These are phyloP conservation scores for Micropoecilia bifurca DNA, from an alignment of 2,797 vertebrate genomes.

Conservation along the genomic window DNA sequence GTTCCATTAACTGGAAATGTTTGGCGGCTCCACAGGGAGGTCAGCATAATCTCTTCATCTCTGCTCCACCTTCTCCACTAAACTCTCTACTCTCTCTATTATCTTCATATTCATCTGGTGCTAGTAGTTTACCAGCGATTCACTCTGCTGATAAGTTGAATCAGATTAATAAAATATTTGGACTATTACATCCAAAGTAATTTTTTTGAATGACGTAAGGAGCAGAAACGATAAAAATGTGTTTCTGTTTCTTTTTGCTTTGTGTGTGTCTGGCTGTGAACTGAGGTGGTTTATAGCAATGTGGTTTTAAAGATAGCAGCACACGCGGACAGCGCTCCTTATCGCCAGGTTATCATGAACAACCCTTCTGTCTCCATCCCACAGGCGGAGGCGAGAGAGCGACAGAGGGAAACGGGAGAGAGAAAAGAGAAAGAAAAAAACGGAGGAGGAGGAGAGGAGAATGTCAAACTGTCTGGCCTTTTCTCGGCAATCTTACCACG, in stretches of 20 bases:
- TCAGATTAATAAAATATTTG: neutral
- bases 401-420: conserved; percentile 17
- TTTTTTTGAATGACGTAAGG: neutral
- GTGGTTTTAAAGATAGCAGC: conserved; percentile 52
- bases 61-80: neutral
- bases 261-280: conserved; percentile 28
- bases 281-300: conserved; percentile 21
- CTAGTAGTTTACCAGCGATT: neutral
- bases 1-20: neutral
- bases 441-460: conserved; percentile 39
- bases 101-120: neutral
- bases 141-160: neutral
- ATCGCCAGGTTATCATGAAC: conserved; percentile 62
- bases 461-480: conserved; percentile 75
- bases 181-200: neutral
- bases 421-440: neutral
- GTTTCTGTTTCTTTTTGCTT: conserved; percentile 26
- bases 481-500: conserved; percentile 58
- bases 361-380: conserved; percentile 44
- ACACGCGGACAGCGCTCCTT: conserved; percentile 41
- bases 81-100: neutral
- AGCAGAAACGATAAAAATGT: neutral
- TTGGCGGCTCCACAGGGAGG: neutral
- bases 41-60: neutral
- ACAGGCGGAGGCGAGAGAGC: conserved; percentile 32